Percentiles rank a stretch among this genome's conserved stretches.
phyloP scores from a whole-genome alignment of 2,797 vertebrate genomes.

The Alcedo quadribrachys region DNA sequence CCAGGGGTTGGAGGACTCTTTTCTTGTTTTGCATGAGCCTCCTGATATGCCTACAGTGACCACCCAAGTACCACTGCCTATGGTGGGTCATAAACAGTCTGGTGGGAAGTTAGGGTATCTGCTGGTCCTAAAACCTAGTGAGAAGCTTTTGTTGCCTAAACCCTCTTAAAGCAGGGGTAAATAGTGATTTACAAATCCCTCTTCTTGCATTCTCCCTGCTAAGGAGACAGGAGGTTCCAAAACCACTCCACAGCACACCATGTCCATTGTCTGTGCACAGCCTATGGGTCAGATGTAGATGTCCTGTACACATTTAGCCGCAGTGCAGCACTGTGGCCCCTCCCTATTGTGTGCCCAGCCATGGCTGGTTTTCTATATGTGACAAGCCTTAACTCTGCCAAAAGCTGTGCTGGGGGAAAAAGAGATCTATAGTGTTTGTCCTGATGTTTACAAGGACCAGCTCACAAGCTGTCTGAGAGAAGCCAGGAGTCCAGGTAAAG shows the following conservation, averaged over 20 bases:
- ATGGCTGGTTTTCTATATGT: neutral
- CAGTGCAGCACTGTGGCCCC: neutral
- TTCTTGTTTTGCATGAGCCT: neutral
- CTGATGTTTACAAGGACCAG: neutral
- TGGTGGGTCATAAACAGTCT: neutral
- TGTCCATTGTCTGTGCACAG: neutral
- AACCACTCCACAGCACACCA: neutral
- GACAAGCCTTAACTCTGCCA: neutral
- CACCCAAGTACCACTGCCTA: neutral
- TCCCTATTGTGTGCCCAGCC: accelerated
- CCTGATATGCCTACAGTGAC: neutral
- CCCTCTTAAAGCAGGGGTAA: neutral
- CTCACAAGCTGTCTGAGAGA: neutral
- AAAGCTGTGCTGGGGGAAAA: neutral
- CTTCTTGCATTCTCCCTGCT: neutral
- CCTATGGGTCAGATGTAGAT: neutral
- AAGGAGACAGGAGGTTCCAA: neutral
- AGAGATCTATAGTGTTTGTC: neutral
- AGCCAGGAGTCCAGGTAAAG: neutral
- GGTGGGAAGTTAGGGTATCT: neutral
- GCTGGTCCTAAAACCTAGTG: neutral
- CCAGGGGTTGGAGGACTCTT: neutral
- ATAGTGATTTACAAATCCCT: neutral
- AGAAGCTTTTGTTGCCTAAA: neutral
- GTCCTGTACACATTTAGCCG: neutral